These are phyloP conservation scores for Lacerta viridis DNA, from an alignment of 2,797 vertebrate genomes.

Conservation along the genomic window DNA sequence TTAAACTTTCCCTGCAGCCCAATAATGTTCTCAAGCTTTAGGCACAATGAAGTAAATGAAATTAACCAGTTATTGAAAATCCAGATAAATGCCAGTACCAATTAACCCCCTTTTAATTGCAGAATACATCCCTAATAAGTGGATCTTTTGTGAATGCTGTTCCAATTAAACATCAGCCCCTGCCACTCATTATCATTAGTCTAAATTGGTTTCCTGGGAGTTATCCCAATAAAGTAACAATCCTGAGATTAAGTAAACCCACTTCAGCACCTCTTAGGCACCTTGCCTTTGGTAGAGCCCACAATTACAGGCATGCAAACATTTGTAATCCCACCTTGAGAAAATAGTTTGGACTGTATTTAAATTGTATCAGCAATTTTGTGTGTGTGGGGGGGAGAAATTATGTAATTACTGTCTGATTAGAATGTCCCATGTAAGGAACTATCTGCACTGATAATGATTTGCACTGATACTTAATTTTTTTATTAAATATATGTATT, in stretches of 20 bases:
- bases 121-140: background rate
- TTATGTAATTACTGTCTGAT: background rate
- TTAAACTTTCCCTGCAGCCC: background rate
- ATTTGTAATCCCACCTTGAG: conserved; percentile 2
- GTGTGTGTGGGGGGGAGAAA: background rate
- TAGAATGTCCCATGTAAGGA: background rate
- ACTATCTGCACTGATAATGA: background rate
- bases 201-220: conserved; percentile 38
- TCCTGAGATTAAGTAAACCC: conserved; percentile 21
- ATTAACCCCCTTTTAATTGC: conserved; percentile 20
- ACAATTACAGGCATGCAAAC: background rate
- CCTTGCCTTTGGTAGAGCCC: conserved; percentile 5
- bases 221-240: conserved; percentile 22
- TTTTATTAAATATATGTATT: conserved; percentile 20
- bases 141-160: conserved; percentile 24
- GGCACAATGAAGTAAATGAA: conserved; percentile 14
- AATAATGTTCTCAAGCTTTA: background rate
- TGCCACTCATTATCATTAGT: conserved; percentile 33
- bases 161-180: conserved; percentile 30
- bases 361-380: background rate
- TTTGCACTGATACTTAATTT: conserved; percentile 15
- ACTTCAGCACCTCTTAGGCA: background rate
- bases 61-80: conserved; percentile 16
- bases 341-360: conserved; percentile 8
- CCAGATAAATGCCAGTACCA: background rate